Evolutionary conservation across 2,797 vertebrate genomes (phyloP).

Genomic region (Takifugu ocellatus): DNA sequence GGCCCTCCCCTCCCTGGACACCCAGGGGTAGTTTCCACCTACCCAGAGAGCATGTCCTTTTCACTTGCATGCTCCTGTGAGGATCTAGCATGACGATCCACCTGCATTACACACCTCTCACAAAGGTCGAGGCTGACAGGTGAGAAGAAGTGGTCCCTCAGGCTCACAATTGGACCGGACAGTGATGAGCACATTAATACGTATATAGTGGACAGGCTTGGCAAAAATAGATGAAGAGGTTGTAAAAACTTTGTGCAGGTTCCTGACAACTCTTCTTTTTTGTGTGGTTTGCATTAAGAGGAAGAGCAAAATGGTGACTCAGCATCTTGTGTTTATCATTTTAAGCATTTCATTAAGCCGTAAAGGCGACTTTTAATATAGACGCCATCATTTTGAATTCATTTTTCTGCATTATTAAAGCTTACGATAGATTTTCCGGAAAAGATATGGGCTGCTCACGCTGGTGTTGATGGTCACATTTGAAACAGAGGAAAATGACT

Average conservation of each 20-base stretch:
- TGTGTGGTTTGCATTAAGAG: too few species aligned
- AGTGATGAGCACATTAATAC: not conserved
- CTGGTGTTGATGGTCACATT: too few species aligned
- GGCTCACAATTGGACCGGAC: constrained; percentile 21
- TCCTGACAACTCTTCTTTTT: too few species aligned
- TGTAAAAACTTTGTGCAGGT: not conserved
- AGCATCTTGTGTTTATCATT: too few species aligned
- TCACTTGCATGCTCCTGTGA: constrained; percentile 16
- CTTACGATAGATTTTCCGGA: too few species aligned
- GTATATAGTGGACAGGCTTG: not conserved
- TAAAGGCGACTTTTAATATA: too few species aligned
- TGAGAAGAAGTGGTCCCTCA: constrained; percentile 33
- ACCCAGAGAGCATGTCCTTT: constrained; percentile 25
- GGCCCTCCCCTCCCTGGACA: constrained; percentile 2
- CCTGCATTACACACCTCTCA: constrained; percentile 25
- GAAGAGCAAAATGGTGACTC: too few species aligned
- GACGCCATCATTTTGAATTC: too few species aligned
- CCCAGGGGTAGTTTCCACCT: constrained; percentile 12
- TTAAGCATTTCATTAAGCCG: too few species aligned
- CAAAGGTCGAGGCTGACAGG: constrained; percentile 39
- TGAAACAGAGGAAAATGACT: too few species aligned
- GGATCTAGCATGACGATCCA: constrained; percentile 17
- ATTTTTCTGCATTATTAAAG: too few species aligned
- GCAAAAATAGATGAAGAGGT: constrained; percentile 2
- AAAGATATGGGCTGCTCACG: too few species aligned